Evolutionary conservation across 2,797 vertebrate genomes (phyloP).

Genomic region (Morelia viridis): DNA sequence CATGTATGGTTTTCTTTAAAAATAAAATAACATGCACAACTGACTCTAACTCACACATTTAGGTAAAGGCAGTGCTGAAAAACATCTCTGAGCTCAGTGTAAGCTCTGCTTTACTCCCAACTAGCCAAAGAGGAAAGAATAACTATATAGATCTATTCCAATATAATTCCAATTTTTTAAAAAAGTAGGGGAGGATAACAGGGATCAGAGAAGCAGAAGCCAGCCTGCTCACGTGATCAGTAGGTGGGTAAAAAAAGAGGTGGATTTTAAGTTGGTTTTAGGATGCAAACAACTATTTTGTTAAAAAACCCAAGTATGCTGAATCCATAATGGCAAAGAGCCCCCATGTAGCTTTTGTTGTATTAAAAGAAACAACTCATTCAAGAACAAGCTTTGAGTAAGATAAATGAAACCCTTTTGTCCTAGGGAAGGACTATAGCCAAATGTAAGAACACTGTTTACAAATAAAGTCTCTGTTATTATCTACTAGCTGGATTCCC

Average conservation of each 20-base stretch:
- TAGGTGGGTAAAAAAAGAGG: no score
- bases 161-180: no score
- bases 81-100: not conserved
- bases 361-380: not conserved
- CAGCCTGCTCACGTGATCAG: not conserved
- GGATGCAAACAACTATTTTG: not conserved
- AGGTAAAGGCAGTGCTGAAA: not conserved
- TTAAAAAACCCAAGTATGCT: not conserved
- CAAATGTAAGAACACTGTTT: not conserved
- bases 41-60: not conserved
- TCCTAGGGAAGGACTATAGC: not conserved
- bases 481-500: not conserved
- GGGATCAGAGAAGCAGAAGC: not conserved
- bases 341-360: not conserved
- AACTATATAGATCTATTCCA: not conserved
- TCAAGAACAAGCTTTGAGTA: not conserved
- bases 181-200: not conserved
- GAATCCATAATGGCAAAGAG: not conserved
- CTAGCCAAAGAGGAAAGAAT: not conserved
- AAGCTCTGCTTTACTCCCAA: not conserved
- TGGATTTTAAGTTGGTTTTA: not conserved
- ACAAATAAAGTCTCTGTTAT: not conserved
- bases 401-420: not conserved
- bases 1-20: not conserved
- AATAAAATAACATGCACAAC: constrained; percentile 1